phyloP scores from a whole-genome alignment of 2,888 invertebrate genomes.

The Harpalus rubripes region DNA sequence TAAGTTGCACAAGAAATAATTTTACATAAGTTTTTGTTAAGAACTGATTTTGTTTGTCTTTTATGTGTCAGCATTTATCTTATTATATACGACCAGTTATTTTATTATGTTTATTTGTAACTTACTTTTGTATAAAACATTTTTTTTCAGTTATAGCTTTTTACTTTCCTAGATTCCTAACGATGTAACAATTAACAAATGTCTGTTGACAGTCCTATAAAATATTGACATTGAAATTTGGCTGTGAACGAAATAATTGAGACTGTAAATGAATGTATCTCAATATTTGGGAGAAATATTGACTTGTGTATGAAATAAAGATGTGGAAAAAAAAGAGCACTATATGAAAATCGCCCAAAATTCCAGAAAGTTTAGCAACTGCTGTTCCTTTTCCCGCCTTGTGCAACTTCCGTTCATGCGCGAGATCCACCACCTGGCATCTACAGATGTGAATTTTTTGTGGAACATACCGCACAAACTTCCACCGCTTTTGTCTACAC shows the following conservation, averaged over 20 bases:
- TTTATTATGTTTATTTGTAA: conserved; percentile 22
- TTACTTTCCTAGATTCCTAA: background rate
- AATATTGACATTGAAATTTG: background rate
- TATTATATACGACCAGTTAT: background rate
- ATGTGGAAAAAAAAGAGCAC: no score
- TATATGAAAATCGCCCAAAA: no score
- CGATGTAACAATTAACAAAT: no score
- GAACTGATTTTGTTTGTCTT: conserved; percentile 34
- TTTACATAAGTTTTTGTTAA: conserved; percentile 25
- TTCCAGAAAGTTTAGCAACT: no score
- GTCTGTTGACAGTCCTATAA: no score
- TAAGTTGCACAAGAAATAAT: conserved; percentile 33
- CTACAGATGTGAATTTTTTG: conserved; percentile 67
- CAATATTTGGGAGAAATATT: background rate
- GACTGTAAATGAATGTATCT: background rate
- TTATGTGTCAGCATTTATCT: conserved; percentile 17
- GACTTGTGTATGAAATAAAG: no score
- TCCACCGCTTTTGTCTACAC: conserved; percentile 62
- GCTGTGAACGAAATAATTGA: conserved; percentile 26
- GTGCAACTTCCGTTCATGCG: conserved; percentile 62
- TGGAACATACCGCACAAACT: conserved; percentile 65
- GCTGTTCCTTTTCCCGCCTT: conserved; percentile 46
- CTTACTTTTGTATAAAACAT: background rate
- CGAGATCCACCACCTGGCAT: conserved; percentile 62
- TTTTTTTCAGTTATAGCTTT: background rate